Evolutionary conservation across 1,140 invertebrate genomes (phyloP).

Genomic region (Leptinotarsa lineolata): DNA sequence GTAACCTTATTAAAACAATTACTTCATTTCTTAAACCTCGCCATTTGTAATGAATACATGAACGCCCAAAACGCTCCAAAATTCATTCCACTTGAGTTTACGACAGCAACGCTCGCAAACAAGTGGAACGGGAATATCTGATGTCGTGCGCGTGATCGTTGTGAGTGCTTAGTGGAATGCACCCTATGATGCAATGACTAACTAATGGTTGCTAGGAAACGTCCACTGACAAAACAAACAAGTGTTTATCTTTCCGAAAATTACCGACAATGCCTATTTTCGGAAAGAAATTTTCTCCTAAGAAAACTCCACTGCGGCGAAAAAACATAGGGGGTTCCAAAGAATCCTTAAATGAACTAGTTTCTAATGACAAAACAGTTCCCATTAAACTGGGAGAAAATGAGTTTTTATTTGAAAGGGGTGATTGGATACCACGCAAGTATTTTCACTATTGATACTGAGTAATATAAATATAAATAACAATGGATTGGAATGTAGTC

Average conservation of each 20-base stretch:
- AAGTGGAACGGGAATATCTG: no score
- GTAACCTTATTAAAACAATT: no score
- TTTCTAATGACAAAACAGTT: conserved; percentile 3
- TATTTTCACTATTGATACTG: neutral
- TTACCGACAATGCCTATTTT: conserved; percentile 13
- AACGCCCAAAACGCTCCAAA: no score
- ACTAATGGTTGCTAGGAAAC: conserved; percentile 1
- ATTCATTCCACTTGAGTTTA: no score
- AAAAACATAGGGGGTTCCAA: neutral
- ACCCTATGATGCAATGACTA: neutral
- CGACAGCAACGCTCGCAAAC: no score
- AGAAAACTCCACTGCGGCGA: conserved; percentile 9
- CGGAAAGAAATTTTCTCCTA: conserved; percentile 18
- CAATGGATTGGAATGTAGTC: no score
- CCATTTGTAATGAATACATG: no score
- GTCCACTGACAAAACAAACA: neutral
- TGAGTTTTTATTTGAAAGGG: conserved; percentile 6
- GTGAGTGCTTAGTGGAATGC: no score
- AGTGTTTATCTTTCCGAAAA: neutral
- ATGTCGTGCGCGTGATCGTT: no score
- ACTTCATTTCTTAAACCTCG: no score
- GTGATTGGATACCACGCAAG: conserved; percentile 20
- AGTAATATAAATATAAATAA: no score
- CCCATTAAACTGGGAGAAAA: conserved; percentile 12
- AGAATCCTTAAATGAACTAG: neutral